phyloP scores from a whole-genome alignment of 2,888 invertebrate species.

The Micropterix aruncella region DNA sequence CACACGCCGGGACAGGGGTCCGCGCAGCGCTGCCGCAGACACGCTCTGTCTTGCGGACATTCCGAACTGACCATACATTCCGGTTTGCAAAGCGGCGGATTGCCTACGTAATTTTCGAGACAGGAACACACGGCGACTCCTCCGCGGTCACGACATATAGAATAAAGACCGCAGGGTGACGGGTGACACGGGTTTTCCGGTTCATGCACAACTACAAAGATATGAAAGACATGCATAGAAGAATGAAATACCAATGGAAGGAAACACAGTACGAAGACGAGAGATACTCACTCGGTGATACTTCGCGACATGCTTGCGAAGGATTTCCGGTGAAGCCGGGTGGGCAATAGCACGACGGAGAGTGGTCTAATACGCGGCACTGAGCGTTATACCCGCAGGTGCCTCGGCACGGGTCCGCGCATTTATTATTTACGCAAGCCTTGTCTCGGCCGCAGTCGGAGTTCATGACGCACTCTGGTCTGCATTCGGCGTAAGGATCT shows the following conservation, averaged over 20 bases:
- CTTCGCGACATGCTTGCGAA: conserved; percentile 44
- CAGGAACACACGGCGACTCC: conserved; percentile 68
- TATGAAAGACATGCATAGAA: conserved; percentile 16
- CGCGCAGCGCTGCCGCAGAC: conserved; percentile 62
- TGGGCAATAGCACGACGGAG: conserved; percentile 62
- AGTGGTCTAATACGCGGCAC: conserved; percentile 61
- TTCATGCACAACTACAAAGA: conserved; percentile 25
- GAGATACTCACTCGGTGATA: conserved; percentile 43
- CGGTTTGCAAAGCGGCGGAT: conserved; percentile 63
- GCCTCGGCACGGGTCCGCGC: conserved; percentile 64
- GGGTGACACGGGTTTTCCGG: conserved; percentile 55
- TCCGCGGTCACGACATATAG: conserved; percentile 55
- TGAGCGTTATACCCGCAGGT: conserved; percentile 66
- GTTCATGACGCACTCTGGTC: conserved; percentile 71
- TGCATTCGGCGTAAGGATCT: conserved; percentile 64
- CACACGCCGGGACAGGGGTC: conserved; percentile 68
- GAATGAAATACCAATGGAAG: conserved; percentile 15
- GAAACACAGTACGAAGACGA: conserved; percentile 24
- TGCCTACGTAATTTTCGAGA: conserved; percentile 53
- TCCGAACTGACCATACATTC: conserved; percentile 70
- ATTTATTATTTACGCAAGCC: conserved; percentile 67
- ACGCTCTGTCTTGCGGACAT: conserved; percentile 60
- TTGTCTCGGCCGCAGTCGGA: conserved; percentile 55
- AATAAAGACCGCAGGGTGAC: conserved; percentile 67
- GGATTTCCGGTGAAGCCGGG: conserved; percentile 60